Evolutionary conservation across 2,797 vertebrate genomes (phyloP).

Genomic region (Pseudochirops corinnae): DNA sequence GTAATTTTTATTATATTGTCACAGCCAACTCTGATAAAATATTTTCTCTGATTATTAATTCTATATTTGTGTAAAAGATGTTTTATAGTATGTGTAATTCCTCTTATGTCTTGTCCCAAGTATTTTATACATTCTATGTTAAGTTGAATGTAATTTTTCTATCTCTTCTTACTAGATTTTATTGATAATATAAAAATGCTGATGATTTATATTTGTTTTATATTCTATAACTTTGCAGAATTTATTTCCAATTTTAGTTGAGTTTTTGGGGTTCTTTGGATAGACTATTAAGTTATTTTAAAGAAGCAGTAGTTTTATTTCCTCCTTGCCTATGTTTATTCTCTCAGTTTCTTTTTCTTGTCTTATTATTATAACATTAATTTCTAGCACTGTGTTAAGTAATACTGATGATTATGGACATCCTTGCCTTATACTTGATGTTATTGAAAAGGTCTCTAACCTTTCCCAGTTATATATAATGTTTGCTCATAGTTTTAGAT

Average conservation of each 20-base stretch:
- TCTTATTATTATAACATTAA: neutral
- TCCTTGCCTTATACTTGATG: neutral
- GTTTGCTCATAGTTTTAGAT: neutral
- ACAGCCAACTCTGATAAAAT: neutral
- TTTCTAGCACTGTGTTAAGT: neutral
- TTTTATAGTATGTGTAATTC: neutral
- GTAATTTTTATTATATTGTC: neutral
- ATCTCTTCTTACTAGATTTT: neutral
- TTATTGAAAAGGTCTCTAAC: neutral
- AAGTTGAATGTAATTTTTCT: neutral
- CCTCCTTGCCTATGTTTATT: neutral
- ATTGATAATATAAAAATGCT: neutral
- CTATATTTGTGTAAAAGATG: neutral
- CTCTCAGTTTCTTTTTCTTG: neutral
- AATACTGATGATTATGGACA: neutral
- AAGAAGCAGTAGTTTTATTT: neutral
- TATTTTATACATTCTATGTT: neutral
- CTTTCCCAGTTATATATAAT: neutral
- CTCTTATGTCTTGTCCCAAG: neutral
- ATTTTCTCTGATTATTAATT: neutral
- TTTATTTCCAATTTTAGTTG: neutral
- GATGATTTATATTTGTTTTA: neutral
- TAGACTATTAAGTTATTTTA: neutral
- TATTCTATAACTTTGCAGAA: neutral
- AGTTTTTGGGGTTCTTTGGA: neutral